Evolutionary conservation across 2,888 invertebrate species (phyloP).

Genomic region (Amphipyra tragopoginis): DNA sequence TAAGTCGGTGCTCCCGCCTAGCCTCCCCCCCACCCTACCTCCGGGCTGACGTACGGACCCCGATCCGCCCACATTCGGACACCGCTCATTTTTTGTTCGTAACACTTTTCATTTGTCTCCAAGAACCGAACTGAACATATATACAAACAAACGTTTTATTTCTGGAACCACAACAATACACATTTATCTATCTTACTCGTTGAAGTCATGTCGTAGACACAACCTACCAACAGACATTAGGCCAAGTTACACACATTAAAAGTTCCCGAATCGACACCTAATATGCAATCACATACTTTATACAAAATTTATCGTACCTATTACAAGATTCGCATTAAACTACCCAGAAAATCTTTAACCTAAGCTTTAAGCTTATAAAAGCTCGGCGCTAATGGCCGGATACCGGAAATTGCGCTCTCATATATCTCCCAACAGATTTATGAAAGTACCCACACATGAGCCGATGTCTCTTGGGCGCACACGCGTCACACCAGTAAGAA

Average conservation of each 20-base stretch:
- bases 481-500: conserved; percentile 61
- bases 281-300: conserved; percentile 90
- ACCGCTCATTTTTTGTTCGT: conserved; percentile 88
- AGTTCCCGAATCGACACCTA: conserved; percentile 88
- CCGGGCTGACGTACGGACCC: conserved; percentile 56
- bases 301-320: conserved; percentile 89
- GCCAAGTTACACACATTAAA: conserved; percentile 89
- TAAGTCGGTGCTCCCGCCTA: conserved; percentile 75
- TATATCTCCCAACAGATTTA: conserved; percentile 97
- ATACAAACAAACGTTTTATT: conserved; percentile 44
- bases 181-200: conserved; percentile 55
- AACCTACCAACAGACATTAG: conserved; percentile 83
- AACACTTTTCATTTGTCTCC: conserved; percentile 67
- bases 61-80: conserved; percentile 78
- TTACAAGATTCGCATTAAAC: conserved; percentile 90
- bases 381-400: conserved; percentile 95
- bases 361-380: conserved; percentile 92
- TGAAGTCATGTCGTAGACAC: conserved; percentile 50
- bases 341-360: conserved; percentile 91
- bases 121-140: conserved; percentile 50
- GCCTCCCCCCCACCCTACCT: conserved; percentile 61
- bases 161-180: conserved; percentile 49
- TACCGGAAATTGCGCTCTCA: conserved; percentile 97
- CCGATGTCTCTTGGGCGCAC: conserved; percentile 83
- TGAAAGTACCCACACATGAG: conserved; percentile 94